Conservation (phyloP, 2,797 vertebrate genomes). For the Eleutherodactylus coqui region DNA sequence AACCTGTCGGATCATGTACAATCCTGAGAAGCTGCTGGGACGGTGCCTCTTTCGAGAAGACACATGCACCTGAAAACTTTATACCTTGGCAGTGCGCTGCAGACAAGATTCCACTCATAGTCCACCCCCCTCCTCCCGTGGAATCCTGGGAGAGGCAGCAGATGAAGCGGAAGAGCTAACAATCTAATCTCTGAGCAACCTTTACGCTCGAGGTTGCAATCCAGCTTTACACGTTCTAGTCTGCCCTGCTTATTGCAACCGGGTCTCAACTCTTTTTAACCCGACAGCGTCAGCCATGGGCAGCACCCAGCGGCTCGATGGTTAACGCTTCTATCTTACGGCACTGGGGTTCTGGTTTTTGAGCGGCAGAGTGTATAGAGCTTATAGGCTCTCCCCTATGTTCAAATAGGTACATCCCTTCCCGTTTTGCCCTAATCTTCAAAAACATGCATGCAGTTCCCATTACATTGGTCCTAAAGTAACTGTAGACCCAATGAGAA, state of each 20-base stretch:
- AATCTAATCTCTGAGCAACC: background rate
- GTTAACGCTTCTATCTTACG: background rate
- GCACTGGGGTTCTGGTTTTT: background rate
- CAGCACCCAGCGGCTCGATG: background rate
- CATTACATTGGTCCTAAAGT: background rate
- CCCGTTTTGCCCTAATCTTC: background rate
- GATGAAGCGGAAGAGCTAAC: background rate
- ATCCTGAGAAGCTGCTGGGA: slow-evolving; percentile 43
- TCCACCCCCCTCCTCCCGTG: background rate
- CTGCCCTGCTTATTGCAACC: background rate
- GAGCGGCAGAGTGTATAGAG: background rate
- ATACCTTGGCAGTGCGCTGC: background rate
- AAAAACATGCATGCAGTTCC: background rate
- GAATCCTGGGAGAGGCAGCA: background rate
- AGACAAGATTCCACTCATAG: slow-evolving; percentile 11
- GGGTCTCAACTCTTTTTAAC: background rate
- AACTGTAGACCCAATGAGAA: background rate
- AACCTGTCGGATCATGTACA: slow-evolving; percentile 61
- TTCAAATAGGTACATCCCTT: background rate
- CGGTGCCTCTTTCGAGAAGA: slow-evolving; percentile 27
- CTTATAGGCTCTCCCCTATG: background rate
- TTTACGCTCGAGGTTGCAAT: background rate
- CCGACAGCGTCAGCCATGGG: background rate
- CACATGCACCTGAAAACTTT: slow-evolving; percentile 53
- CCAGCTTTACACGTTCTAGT: background rate